phyloP scores from a whole-genome alignment of 2,113 vertebrate genomes.

The Chloroceryle aenea region DNA sequence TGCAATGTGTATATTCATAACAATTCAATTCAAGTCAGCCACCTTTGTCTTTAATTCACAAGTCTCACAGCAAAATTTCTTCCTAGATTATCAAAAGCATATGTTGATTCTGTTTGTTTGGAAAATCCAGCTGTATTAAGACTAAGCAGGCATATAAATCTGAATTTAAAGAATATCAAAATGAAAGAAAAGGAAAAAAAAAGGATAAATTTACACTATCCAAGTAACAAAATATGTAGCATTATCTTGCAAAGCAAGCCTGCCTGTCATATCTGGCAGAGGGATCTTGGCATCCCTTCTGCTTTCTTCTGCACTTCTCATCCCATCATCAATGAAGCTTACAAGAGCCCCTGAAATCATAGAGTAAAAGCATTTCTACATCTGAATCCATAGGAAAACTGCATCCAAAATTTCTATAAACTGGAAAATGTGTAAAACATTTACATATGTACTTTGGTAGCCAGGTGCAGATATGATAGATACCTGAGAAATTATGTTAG shows the following conservation, averaged over 20 bases:
- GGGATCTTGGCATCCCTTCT: constrained; percentile 27
- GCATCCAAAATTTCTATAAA: neutral
- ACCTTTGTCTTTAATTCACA: neutral
- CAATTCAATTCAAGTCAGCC: neutral
- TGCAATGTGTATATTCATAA: neutral
- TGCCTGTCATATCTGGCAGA: constrained; percentile 33
- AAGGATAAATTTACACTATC: neutral
- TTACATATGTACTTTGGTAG: neutral
- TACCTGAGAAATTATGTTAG: neutral
- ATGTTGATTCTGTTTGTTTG: neutral
- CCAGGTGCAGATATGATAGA: neutral
- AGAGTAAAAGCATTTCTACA: neutral
- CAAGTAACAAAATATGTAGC: constrained; percentile 34
- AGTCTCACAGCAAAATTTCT: neutral
- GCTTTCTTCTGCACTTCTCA: neutral
- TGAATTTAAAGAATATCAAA: constrained; percentile 1
- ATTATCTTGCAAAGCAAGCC: constrained; percentile 19
- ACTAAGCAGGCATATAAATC: neutral
- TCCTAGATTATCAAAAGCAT: neutral
- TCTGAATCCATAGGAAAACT: neutral
- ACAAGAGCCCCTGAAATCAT: neutral
- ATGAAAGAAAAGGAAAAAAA: neutral
- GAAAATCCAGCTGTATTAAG: neutral
- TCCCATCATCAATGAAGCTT: constrained; percentile 6
- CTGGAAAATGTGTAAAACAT: neutral